phyloP scores from a whole-genome alignment of 2,888 invertebrate species.

The Drosophila buzzatii region DNA sequence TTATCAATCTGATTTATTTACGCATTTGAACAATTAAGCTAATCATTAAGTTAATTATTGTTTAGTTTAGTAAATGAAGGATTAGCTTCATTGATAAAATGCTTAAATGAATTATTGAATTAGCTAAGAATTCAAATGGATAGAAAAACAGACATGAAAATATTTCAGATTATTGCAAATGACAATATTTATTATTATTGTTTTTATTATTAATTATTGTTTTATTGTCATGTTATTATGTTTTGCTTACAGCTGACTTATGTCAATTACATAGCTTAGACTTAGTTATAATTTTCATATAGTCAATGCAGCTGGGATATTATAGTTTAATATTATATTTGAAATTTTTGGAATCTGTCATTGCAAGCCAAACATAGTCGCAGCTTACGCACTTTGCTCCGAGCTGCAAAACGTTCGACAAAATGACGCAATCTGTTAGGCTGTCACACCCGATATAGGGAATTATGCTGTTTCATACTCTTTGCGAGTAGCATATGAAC shows the following conservation, averaged over 20 bases:
- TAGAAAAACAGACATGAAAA: neutral
- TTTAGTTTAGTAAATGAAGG: too few species aligned
- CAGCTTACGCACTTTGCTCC: neutral
- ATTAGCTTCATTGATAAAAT: too few species aligned
- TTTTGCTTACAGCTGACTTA: too few species aligned
- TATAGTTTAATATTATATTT: neutral
- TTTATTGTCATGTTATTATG: too few species aligned
- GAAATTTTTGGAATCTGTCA: too few species aligned
- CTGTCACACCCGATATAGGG: conserved; percentile 46
- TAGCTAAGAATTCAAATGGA: neutral
- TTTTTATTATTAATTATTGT: too few species aligned
- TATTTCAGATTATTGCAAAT: too few species aligned
- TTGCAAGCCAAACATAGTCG: too few species aligned
- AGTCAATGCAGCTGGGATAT: neutral
- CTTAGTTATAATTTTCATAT: too few species aligned
- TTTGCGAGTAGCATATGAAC: conserved; percentile 29
- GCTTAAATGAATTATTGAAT: too few species aligned
- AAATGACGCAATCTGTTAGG: conserved; percentile 45
- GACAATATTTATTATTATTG: too few species aligned
- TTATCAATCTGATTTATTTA: neutral
- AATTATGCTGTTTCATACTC: conserved; percentile 50
- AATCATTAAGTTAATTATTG: too few species aligned
- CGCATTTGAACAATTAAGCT: neutral
- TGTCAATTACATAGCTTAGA: neutral
- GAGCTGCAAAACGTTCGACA: conserved; percentile 19